Base-by-base conservation (phyloP, 2,113 vertebrate species). In the Scolopax mira region DNA sequence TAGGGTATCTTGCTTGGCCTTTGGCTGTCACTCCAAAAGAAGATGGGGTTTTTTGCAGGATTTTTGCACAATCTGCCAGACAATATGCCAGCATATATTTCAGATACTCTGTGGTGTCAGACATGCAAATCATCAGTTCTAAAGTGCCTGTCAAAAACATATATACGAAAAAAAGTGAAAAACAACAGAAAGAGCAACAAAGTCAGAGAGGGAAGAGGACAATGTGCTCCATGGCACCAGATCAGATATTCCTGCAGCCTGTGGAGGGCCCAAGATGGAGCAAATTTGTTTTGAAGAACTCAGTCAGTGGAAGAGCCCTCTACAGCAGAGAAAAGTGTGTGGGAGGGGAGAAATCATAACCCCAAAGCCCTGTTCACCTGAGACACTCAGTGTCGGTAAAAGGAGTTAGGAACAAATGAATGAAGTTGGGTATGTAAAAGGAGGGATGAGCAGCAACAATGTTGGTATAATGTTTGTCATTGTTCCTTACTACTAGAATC, bases 341-440 rank as follows among this genome's bases (percentile, higher is more conserved):
- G 18, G 58, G 13, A 88, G 10, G 17, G 33, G 1, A 7, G 1
- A 57, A 61, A 41, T 18, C n/a, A 18, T 48, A 62, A 44, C 16
- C 9, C 58, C 17, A 5, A 42, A n/a, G 2, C 3, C 2, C 9
- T 4, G 1, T 64, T 90, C 5, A 69, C 6, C 21, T 73, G 5
- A 12, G 1, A 16, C 39, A 6, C 1, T 28, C 21, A 2, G 4
- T 44, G 11, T 37, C 28, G 13, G 5, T 65, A 24, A 85, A 37
- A 44, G 14, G 25, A 61, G 6, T 62, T 52, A 75, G 25, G n/a
- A 75, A 69, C 33, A 31, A 46, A 75, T 23, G 31, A 75, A 70
- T 37, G 31, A 46, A 57, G 30, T 15, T 57, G 19, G 4, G 11
- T 5, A 18, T 39, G 12, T 22, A 18, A 77, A 81, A 44, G 21